Conservation (phyloP, 64 coral and sea anemone species). For the Pachyseris speciosa region DNA sequence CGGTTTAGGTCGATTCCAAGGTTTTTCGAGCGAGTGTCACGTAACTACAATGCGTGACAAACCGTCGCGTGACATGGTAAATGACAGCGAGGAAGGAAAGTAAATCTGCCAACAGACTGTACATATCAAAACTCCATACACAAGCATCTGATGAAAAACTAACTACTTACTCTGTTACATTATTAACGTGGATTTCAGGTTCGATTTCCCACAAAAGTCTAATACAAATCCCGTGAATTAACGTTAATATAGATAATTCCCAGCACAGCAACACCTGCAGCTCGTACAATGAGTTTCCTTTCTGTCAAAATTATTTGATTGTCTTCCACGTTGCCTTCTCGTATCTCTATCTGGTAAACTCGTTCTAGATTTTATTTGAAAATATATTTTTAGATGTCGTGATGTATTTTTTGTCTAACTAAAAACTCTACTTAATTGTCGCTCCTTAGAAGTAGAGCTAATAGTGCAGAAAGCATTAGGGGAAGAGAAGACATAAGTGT, state of each 20-base stretch:
- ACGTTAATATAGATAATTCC: conserved; percentile 13
- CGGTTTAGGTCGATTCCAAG: too few species aligned
- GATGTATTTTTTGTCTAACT: background rate
- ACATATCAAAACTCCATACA: conserved; percentile 47
- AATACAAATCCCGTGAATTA: background rate
- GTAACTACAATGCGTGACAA: background rate
- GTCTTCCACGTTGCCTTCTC: background rate
- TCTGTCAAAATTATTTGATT: background rate
- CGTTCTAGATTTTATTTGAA: background rate
- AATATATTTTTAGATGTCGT: background rate
- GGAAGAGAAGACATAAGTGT: background rate
- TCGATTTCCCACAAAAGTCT: background rate
- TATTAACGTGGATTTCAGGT: background rate
- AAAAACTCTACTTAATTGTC: background rate
- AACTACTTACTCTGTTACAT: conserved; percentile 21
- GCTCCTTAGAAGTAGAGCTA: background rate
- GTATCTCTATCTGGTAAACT: background rate
- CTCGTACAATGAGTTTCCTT: background rate
- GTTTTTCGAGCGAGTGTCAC: background rate
- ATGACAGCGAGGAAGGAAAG: background rate
- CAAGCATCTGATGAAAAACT: conserved; percentile 31
- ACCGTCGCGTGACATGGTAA: background rate
- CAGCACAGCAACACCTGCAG: background rate
- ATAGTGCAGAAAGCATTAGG: background rate
- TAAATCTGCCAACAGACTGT: background rate